Evolutionary conservation across 2,888 invertebrate species (phyloP).

Genomic region (Himalopsyche anomala): DNA sequence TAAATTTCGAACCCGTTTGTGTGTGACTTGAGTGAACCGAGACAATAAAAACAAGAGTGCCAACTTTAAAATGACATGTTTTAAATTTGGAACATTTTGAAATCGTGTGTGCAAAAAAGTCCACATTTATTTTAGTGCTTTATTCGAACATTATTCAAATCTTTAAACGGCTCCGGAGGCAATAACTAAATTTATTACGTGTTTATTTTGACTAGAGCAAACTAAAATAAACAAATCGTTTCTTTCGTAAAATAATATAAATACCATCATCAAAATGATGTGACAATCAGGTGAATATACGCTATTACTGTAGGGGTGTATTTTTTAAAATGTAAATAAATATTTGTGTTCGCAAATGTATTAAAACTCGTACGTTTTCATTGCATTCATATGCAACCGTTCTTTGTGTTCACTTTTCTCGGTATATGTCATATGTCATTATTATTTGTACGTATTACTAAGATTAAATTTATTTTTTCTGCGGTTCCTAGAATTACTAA

Average conservation of each 20-base stretch:
- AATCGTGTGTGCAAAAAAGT: slow-evolving; percentile 28
- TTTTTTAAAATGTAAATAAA: slow-evolving; percentile 22
- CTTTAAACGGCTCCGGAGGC: neutral
- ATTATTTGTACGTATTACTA: slow-evolving; percentile 6
- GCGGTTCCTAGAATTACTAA: slow-evolving; percentile 25
- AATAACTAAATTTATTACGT: neutral
- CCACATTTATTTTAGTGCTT: neutral
- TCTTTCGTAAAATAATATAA: neutral
- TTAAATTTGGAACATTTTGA: slow-evolving; percentile 25
- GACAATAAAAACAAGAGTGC: slow-evolving; percentile 40
- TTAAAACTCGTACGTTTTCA: slow-evolving; percentile 27
- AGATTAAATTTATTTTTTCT: slow-evolving; percentile 35
- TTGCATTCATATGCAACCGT: slow-evolving; percentile 44
- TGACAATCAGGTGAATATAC: slow-evolving; percentile 51
- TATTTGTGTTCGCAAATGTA: slow-evolving; percentile 46
- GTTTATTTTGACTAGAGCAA: neutral
- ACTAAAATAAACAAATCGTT: neutral
- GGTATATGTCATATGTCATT: slow-evolving; percentile 44
- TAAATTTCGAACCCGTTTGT: slow-evolving; percentile 16
- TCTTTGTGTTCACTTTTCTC: slow-evolving; percentile 38
- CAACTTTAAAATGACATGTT: slow-evolving; percentile 29
- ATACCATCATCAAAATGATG: slow-evolving; percentile 14
- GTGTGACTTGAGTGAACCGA: neutral
- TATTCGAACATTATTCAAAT: slow-evolving; percentile 16
- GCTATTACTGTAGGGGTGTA: neutral